Conservation (phyloP, 2,888 invertebrate species). For the Ptychoptera contaminata region DNA sequence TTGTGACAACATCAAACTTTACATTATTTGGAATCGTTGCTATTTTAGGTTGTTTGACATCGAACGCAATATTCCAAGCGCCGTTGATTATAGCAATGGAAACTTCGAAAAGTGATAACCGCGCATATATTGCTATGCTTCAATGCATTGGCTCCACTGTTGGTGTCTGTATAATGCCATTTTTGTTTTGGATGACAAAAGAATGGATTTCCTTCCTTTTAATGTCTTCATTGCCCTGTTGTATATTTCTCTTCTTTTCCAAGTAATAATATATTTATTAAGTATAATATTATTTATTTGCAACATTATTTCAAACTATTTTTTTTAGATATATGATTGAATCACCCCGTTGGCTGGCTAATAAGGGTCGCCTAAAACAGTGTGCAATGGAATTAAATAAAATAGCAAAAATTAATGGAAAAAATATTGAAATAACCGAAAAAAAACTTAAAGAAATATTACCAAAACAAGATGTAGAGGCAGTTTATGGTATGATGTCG, state of each 20-base stretch:
- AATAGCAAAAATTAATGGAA: constrained; percentile 40
- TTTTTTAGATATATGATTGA: constrained; percentile 39
- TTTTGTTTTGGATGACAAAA: constrained; percentile 34
- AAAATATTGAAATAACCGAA: constrained; percentile 25
- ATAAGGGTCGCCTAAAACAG: constrained; percentile 33
- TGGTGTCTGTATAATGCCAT: constrained; percentile 34
- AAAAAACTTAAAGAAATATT: constrained; percentile 32
- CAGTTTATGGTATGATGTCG: constrained; percentile 36
- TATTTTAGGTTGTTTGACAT: constrained; percentile 31
- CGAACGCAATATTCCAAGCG: constrained; percentile 33
- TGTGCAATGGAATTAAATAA: constrained; percentile 35
- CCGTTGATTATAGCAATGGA: constrained; percentile 38
- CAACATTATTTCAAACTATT: too few species aligned
- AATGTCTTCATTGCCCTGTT: constrained; percentile 32
- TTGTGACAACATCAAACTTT: constrained; percentile 28
- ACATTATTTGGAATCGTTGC: constrained; percentile 29
- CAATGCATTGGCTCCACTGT: constrained; percentile 37
- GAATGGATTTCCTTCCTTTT: constrained; percentile 35
- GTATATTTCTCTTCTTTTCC: constrained; percentile 29
- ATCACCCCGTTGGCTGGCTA: constrained; percentile 47
- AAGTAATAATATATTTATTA: constrained; percentile 21
- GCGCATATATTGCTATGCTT: constrained; percentile 33
- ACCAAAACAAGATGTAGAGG: constrained; percentile 23
- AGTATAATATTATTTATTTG: neutral
- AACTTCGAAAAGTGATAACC: constrained; percentile 34